phyloP scores from a whole-genome alignment of 2,797 vertebrate species.

The Malurus splendens region DNA sequence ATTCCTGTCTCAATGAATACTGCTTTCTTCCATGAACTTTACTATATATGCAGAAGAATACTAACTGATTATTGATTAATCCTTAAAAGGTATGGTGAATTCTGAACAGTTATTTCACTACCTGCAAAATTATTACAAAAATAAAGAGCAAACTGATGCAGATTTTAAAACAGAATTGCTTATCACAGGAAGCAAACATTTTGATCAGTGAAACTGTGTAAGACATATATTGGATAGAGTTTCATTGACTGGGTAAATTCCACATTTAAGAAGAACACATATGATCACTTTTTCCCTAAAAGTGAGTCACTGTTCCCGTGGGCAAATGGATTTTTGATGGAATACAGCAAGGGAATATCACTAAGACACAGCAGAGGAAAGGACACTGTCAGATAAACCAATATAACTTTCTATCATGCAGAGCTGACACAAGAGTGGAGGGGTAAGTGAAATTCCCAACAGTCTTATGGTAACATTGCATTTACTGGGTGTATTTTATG shows the following conservation, averaged over 20 bases:
- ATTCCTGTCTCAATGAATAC: not conserved
- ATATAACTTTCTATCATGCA: not conserved
- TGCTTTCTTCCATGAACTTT: not conserved
- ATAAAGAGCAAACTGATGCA: not conserved
- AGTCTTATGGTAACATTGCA: constrained; percentile 16
- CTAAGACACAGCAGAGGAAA: not conserved
- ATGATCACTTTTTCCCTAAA: not conserved
- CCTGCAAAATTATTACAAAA: not conserved
- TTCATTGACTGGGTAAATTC: not conserved
- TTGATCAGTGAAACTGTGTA: not conserved
- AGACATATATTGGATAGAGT: not conserved
- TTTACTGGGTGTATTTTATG: not conserved
- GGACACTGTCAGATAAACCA: not conserved
- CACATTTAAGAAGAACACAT: not conserved
- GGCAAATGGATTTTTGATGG: not conserved
- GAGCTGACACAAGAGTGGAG: not conserved
- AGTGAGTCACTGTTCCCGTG: not conserved
- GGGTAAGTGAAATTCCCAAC: not conserved
- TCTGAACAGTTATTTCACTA: not conserved
- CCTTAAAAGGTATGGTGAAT: not conserved
- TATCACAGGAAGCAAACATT: not conserved
- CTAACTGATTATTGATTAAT: not conserved
- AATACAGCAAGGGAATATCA: not conserved
- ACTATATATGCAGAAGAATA: not conserved
- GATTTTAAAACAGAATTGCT: not conserved